These are phyloP conservation scores for Atlantisia rogersi DNA, from an alignment of 2,113 vertebrate genomes.

Conservation along the genomic window DNA sequence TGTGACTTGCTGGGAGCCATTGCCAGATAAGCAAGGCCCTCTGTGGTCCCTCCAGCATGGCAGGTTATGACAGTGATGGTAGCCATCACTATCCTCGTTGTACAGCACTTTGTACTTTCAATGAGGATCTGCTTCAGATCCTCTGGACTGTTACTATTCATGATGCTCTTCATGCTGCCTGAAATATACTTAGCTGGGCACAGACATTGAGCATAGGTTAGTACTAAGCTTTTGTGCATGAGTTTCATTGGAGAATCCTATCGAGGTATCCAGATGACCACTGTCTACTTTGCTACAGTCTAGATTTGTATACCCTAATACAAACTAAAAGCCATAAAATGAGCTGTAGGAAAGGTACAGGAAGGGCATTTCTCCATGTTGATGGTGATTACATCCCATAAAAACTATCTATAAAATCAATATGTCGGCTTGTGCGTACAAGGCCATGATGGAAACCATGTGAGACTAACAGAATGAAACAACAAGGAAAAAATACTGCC, in stretches of 20 bases:
- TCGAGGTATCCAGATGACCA: background rate
- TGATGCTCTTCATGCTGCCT: background rate
- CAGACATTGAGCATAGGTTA: background rate
- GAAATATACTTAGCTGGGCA: background rate
- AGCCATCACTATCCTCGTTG: background rate
- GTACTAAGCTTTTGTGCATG: background rate
- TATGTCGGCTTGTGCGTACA: background rate
- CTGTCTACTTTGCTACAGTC: background rate
- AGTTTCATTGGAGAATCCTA: background rate
- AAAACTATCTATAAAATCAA: fast-evolving
- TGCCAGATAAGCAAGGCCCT: background rate
- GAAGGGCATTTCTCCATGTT: background rate
- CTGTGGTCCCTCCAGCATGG: fast-evolving
- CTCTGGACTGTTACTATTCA: background rate
- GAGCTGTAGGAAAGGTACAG: background rate
- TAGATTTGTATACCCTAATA: background rate
- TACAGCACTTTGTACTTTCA: background rate
- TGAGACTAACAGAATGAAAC: background rate
- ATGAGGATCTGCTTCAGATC: background rate
- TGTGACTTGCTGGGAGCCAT: background rate
- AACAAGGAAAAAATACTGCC: background rate
- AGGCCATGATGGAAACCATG: background rate
- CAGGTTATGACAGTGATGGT: background rate
- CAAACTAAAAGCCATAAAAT: background rate
- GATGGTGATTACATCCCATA: background rate